These are phyloP conservation scores for Scophthalmus maximus DNA, from an alignment of 2,113 vertebrate species.

Conservation along the genomic window DNA sequence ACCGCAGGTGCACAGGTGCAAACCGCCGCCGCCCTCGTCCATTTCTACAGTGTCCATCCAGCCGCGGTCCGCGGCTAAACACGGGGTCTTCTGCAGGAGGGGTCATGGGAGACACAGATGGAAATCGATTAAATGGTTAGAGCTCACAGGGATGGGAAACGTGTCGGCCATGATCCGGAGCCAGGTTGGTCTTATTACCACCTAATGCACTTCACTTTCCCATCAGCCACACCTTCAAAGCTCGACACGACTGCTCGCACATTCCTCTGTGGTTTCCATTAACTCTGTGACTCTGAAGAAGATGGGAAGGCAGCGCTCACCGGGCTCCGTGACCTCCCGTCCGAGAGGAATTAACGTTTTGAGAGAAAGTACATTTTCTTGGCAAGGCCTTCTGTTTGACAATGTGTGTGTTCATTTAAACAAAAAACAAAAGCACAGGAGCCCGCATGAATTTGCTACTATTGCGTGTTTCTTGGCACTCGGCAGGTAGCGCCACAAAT, in stretches of 20 bases:
- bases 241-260: slow-evolving; percentile 37
- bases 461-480: too few species aligned
- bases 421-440: not conserved
- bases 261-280: slow-evolving; percentile 63
- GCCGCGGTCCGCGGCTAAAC: not conserved
- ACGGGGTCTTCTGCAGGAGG: slow-evolving; percentile 5
- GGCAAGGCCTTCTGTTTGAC: slow-evolving; percentile 8
- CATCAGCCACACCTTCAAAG: slow-evolving; percentile 34
- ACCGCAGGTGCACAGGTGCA: slow-evolving; percentile 7
- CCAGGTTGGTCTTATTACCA: slow-evolving; percentile 63
- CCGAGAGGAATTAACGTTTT: slow-evolving; percentile 38
- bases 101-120: slow-evolving; percentile 51
- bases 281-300: slow-evolving; percentile 25
- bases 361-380: slow-evolving; percentile 10
- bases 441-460: too few species aligned
- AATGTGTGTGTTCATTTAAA: slow-evolving; percentile 2
- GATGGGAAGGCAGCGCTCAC: too few species aligned
- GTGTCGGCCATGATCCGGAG: slow-evolving; percentile 63
- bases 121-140: slow-evolving; percentile 74
- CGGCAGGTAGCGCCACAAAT: too few species aligned
- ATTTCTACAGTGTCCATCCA: slow-evolving; percentile 7
- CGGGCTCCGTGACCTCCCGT: slow-evolving; percentile 1
- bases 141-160: slow-evolving; percentile 60
- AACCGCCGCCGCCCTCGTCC: not conserved
- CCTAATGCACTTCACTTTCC: slow-evolving; percentile 60